Conservation (phyloP, 2,797 vertebrate genomes). For the Diplodus puntazzo region DNA sequence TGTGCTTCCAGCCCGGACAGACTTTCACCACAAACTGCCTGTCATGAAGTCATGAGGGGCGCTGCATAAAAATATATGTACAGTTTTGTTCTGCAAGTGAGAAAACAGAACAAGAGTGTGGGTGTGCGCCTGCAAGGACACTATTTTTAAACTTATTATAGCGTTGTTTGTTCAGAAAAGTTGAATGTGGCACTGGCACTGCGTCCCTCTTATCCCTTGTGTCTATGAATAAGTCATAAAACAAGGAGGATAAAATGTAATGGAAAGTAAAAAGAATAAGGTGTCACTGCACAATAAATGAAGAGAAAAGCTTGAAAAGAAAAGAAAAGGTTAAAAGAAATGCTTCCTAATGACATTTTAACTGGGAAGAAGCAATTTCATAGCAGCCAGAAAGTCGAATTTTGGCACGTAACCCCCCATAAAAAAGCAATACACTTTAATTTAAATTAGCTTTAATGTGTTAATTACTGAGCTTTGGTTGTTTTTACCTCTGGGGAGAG, state of each 20-base stretch:
- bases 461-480: neutral
- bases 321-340: too few relatives aligned
- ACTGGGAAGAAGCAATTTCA: neutral
- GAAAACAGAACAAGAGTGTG: conserved; percentile 16
- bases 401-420: too few relatives aligned
- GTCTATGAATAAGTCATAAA: neutral
- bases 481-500: neutral
- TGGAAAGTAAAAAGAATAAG: too few relatives aligned
- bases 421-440: neutral
- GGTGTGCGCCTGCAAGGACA: neutral
- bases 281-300: too few relatives aligned
- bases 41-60: neutral
- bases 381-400: neutral
- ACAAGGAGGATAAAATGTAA: neutral
- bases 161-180: neutral
- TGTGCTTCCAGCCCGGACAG: conserved; percentile 15
- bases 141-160: neutral
- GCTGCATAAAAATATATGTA: conserved; percentile 4
- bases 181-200: neutral
- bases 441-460: neutral
- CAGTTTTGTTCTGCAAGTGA: conserved; percentile 2
- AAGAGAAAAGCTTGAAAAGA: too few relatives aligned
- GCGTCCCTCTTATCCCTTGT: neutral
- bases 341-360: too few relatives aligned
- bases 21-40: conserved; percentile 38